These are phyloP conservation scores for Cerastis rubricosa DNA, from an alignment of 2,888 invertebrate genomes.

Conservation along the genomic window DNA sequence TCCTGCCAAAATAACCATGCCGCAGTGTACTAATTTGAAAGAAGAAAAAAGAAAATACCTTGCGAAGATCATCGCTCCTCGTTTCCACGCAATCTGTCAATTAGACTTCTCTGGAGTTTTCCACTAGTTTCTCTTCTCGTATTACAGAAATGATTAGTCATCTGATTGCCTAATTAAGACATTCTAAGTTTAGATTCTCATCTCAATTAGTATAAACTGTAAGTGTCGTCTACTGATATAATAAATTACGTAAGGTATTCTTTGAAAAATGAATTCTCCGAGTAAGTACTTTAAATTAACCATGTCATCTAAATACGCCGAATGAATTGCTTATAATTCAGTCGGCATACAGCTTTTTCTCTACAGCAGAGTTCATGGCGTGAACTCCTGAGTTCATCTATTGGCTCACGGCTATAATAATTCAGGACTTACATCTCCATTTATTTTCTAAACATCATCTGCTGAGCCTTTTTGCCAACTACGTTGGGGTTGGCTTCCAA, in stretches of 20 bases:
- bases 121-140: background rate
- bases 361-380: no score
- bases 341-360: no score
- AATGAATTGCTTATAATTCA: no score
- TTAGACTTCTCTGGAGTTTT: constrained; percentile 24
- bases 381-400: background rate
- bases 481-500: background rate
- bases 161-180: constrained; percentile 19
- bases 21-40: background rate
- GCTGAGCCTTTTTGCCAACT: background rate
- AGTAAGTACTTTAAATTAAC: background rate
- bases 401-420: background rate
- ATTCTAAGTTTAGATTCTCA: constrained; percentile 10
- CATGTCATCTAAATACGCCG: background rate
- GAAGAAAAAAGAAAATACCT: background rate
- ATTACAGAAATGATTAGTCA: constrained; percentile 32
- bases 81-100: constrained; percentile 41
- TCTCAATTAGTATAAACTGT: constrained; percentile 21
- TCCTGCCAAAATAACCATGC: background rate
- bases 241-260: constrained; percentile 5
- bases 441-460: background rate
- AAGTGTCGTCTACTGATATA: constrained; percentile 1
- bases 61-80: background rate
- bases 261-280: background rate
- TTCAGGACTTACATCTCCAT: background rate